Percentiles rank a stretch among this genome's conserved stretches.
phyloP scores from a whole-genome alignment of 2,888 invertebrate species.

The Notocelia uddmanniana region DNA sequence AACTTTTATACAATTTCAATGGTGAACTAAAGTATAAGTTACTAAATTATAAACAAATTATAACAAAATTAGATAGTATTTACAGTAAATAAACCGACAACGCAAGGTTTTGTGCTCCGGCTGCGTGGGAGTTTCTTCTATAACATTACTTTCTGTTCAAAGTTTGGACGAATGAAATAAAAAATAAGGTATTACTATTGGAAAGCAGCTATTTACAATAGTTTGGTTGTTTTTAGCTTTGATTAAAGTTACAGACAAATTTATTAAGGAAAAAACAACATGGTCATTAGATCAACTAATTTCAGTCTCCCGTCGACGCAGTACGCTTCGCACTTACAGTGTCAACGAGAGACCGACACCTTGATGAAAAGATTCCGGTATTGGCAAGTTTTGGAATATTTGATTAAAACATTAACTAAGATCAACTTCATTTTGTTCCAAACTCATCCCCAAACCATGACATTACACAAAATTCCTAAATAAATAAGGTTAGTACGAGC shows the following conservation, averaged over 20 bases:
- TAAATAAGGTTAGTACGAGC: conserved; percentile 56
- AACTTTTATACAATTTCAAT: conserved; percentile 11
- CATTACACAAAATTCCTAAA: conserved; percentile 44
- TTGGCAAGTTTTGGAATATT: background rate
- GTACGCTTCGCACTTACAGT: background rate
- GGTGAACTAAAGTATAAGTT: conserved; percentile 25
- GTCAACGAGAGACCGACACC: too few species aligned
- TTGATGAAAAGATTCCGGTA: background rate
- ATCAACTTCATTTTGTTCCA: background rate
- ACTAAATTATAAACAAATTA: conserved; percentile 28
- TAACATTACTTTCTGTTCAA: background rate
- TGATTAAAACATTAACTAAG: background rate
- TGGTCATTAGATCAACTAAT: background rate
- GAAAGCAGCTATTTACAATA: background rate
- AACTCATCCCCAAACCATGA: conserved; percentile 13
- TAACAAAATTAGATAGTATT: conserved; percentile 32
- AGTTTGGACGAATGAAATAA: background rate
- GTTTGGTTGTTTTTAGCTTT: background rate
- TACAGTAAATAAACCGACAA: conserved; percentile 12
- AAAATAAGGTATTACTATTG: background rate
- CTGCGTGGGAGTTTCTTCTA: background rate
- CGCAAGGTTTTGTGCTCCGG: conserved; percentile 7
- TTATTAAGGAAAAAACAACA: background rate
- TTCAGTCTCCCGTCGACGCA: background rate
- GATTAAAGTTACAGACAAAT: background rate